phyloP scores from a whole-genome alignment of 2,797 vertebrate species.

The Catamblyrhynchus diadema region DNA sequence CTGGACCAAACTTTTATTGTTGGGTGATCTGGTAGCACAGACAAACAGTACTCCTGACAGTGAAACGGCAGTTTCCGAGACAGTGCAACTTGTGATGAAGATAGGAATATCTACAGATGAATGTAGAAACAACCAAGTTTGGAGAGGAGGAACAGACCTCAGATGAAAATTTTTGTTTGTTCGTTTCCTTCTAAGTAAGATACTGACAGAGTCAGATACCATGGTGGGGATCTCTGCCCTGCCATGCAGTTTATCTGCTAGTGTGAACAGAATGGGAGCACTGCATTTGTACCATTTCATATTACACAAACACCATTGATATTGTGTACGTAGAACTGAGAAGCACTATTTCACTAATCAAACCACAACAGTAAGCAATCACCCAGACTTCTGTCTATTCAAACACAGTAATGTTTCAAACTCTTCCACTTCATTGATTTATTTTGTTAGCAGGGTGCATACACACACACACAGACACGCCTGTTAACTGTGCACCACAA shows the following conservation, averaged over 20 bases:
- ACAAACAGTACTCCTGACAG: not conserved
- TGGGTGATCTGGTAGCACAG: not conserved
- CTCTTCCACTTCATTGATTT: not conserved
- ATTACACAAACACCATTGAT: not conserved
- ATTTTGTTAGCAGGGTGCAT: not conserved
- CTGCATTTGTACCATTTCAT: not conserved
- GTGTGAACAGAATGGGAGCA: not conserved
- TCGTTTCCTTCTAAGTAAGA: not conserved
- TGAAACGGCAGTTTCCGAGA: not conserved
- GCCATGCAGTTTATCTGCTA: not conserved
- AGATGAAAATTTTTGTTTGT: accelerated
- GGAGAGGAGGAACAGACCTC: not conserved
- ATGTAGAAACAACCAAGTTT: not conserved
- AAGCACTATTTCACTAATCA: not conserved
- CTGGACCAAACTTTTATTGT: not conserved
- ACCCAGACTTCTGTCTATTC: not conserved
- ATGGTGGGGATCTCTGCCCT: not conserved
- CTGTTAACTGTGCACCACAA: not conserved
- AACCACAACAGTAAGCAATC: accelerated
- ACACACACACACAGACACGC: not conserved
- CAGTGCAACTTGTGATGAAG: not conserved
- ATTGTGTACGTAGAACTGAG: not conserved
- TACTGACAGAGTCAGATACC: not conserved
- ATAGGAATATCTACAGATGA: not conserved
- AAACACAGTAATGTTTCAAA: not conserved